A percentile compares a stretch with the other conserved stretches of the same genome.
These are phyloP conservation scores for Lerista edwardsae DNA, from an alignment of 2,797 vertebrate genomes.

Conservation along the genomic window DNA sequence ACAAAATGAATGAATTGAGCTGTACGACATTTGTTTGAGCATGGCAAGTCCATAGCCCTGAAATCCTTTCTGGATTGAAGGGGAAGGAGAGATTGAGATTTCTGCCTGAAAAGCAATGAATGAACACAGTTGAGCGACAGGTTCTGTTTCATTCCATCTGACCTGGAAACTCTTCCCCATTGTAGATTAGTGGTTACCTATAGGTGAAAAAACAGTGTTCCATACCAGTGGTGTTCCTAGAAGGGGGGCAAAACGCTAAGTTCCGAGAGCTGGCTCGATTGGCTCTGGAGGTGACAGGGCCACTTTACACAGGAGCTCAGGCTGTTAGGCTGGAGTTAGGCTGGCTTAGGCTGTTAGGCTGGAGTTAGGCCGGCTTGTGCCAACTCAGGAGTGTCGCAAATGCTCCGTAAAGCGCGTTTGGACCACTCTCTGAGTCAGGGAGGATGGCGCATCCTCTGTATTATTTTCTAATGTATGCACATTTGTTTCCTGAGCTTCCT, in stretches of 20 bases:
- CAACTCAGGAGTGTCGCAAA: too few species aligned
- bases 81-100: not conserved
- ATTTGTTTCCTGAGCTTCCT: slow-evolving; percentile 32
- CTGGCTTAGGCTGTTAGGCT: too few species aligned
- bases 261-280: too few species aligned
- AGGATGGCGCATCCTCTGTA: too few species aligned
- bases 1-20: not conserved
- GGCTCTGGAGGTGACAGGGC: too few species aligned
- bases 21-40: not conserved
- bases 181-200: not conserved
- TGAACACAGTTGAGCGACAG: not conserved
- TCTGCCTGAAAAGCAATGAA: not conserved
- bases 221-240: too few species aligned
- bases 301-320: too few species aligned
- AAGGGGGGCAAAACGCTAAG: too few species aligned
- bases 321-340: too few species aligned
- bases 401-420: too few species aligned
- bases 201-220: not conserved
- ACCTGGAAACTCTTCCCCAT: not conserved
- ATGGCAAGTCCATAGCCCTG: not conserved
- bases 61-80: not conserved
- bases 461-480: not conserved
- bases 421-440: too few species aligned
- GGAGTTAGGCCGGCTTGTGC: too few species aligned
- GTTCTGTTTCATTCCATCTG: not conserved